Evolutionary conservation across 2,797 vertebrate species (phyloP).

Genomic region (Philypnodon macrostomus): DNA sequence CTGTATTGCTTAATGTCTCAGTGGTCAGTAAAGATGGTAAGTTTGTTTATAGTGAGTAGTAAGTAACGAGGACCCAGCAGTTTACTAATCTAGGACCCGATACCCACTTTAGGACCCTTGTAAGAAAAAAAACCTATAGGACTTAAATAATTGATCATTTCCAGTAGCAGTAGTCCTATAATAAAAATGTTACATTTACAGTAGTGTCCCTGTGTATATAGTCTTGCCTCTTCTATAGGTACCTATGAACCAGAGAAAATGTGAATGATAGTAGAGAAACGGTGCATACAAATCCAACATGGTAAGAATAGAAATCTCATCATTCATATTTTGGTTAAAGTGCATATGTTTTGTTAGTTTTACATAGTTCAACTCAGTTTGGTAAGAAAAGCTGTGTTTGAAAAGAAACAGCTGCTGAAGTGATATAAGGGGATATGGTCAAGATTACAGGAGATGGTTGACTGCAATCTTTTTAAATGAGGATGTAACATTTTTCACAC

Average conservation of each 20-base stretch:
- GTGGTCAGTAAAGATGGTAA: conserved; percentile 96
- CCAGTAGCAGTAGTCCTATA: conserved; percentile 1
- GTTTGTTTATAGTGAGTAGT: conserved; percentile 40
- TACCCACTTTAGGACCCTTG: conserved; percentile 1
- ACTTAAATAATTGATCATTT: not conserved
- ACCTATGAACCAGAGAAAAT: not conserved
- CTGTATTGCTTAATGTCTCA: conserved; percentile 82
- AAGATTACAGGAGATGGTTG: too few species aligned
- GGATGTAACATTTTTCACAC: too few species aligned
- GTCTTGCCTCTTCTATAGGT: not conserved
- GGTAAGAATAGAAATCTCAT: too few species aligned
- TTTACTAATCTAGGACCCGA: conserved; percentile 8
- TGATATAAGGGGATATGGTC: too few species aligned
- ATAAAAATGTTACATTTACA: not conserved
- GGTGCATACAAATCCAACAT: too few species aligned
- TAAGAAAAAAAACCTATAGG: not conserved
- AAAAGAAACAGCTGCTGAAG: too few species aligned
- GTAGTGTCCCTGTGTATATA: not conserved
- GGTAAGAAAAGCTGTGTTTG: too few species aligned
- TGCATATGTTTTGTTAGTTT: too few species aligned
- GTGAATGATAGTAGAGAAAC: not conserved
- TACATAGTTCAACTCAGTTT: too few species aligned
- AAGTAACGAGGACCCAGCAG: conserved; percentile 4
- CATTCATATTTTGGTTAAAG: too few species aligned
- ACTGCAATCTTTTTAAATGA: too few species aligned